Evolutionary conservation across 1,140 invertebrate genomes (phyloP).

Genomic region (Zaprionus inermis): DNA sequence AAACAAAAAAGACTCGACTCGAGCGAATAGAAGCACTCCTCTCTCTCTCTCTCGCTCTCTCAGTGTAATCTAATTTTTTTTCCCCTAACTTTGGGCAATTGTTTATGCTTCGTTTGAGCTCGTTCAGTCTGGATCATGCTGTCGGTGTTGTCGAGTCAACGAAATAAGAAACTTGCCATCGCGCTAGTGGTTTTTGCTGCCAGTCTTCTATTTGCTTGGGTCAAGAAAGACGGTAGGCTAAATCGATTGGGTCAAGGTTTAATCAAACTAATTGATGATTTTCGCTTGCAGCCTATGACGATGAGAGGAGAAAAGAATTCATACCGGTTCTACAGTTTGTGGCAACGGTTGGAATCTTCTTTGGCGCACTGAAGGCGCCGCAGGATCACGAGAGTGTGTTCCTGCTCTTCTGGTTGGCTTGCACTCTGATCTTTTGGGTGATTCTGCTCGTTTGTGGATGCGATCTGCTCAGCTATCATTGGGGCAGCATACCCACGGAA

Average conservation of each 20-base stretch:
- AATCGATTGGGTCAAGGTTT: background rate
- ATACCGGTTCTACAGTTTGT: background rate
- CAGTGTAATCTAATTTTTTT: too few species aligned
- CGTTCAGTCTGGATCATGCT: background rate
- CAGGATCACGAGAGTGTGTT: background rate
- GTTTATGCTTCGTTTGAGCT: too few species aligned
- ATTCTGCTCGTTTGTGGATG: background rate
- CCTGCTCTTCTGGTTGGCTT: background rate
- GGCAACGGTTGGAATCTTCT: background rate
- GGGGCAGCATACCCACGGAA: background rate
- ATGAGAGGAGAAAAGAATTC: background rate
- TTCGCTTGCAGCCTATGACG: background rate
- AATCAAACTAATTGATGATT: background rate
- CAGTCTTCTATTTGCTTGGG: background rate
- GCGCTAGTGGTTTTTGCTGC: background rate
- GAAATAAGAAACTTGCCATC: background rate
- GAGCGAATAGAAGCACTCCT: too few species aligned
- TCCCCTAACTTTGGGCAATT: too few species aligned
- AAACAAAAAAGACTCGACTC: too few species aligned
- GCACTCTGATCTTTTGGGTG: background rate
- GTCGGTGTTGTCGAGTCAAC: background rate
- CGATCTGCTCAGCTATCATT: background rate
- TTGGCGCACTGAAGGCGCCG: background rate
- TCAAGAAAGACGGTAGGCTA: background rate
- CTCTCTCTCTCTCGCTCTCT: too few species aligned